Percentiles rank a stretch among this genome's conserved stretches.
Evolutionary conservation across 2,888 invertebrate genomes (phyloP).

Genomic region (Emesis furor): DNA sequence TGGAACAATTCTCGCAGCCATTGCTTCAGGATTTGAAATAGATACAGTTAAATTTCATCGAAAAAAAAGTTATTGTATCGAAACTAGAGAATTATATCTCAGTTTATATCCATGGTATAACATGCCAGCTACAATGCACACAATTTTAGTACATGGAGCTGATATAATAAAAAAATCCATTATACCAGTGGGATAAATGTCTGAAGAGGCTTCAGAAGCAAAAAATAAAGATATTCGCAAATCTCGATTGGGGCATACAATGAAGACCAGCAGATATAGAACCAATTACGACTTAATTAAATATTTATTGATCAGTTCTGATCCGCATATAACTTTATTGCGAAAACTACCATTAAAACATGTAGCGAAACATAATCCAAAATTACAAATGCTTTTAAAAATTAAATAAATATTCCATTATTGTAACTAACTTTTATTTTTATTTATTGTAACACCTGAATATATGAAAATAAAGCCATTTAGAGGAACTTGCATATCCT

Average conservation of each 20-base stretch:
- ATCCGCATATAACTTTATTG: no score
- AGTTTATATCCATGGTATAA: conserved; percentile 8
- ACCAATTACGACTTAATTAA: conserved; percentile 3
- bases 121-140: not conserved
- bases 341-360: no score
- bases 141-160: conserved; percentile 1
- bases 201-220: conserved; percentile 3
- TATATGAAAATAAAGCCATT: no score
- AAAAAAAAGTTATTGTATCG: conserved; percentile 4
- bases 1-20: not conserved
- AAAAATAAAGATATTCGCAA: conserved; percentile 2
- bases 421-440: no score
- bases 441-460: no score
- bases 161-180: not conserved
- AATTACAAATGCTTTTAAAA: no score
- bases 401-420: no score
- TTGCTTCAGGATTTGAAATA: conserved; percentile 9
- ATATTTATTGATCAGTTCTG: conserved; percentile 3
- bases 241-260: conserved; percentile 2
- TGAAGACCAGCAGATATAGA: not conserved
- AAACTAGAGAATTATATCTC: not conserved
- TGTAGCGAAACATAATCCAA: no score
- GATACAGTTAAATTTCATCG: conserved; percentile 6
- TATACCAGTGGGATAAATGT: not conserved
- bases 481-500: no score